Evolutionary conservation across 2,113 vertebrate genomes (phyloP).

Genomic region (Triplophysa siluroides): DNA sequence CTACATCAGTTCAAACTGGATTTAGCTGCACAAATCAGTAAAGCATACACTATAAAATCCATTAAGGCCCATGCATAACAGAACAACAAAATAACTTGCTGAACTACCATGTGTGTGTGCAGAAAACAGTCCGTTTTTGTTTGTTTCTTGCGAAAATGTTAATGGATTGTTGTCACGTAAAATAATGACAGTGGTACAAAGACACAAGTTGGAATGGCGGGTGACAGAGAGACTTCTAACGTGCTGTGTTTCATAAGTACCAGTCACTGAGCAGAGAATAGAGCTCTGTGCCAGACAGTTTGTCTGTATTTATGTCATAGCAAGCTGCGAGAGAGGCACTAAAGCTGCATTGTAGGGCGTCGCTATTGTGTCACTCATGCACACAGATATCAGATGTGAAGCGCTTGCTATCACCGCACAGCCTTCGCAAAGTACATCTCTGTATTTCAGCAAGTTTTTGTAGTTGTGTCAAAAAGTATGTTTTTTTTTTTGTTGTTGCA

Average conservation of each 20-base stretch:
- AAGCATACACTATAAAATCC: constrained; percentile 38
- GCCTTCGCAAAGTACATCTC: not conserved
- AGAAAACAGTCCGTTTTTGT: not conserved
- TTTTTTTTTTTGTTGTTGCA: too few species aligned
- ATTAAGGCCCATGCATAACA: not conserved
- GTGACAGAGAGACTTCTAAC: constrained; percentile 23
- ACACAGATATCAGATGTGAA: constrained; percentile 19
- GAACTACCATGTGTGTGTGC: not conserved
- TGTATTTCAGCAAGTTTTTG: not conserved
- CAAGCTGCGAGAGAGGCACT: constrained; percentile 18
- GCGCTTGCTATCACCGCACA: not conserved
- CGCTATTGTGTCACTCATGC: not conserved
- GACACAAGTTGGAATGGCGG: constrained; percentile 8
- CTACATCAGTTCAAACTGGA: constrained; percentile 37
- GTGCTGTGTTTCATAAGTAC: constrained; percentile 27
- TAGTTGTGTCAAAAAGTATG: not conserved
- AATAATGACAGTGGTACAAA: constrained; percentile 26
- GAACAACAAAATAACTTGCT: not conserved
- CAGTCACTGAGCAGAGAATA: constrained; percentile 21
- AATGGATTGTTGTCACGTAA: not conserved
- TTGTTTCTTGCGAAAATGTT: not conserved
- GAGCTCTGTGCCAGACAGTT: not conserved
- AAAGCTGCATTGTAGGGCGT: constrained; percentile 29
- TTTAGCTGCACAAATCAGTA: constrained; percentile 46
- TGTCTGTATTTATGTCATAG: constrained; percentile 35